Conservation (phyloP, 2,113 vertebrate species). For the Saguinus midas region DNA sequence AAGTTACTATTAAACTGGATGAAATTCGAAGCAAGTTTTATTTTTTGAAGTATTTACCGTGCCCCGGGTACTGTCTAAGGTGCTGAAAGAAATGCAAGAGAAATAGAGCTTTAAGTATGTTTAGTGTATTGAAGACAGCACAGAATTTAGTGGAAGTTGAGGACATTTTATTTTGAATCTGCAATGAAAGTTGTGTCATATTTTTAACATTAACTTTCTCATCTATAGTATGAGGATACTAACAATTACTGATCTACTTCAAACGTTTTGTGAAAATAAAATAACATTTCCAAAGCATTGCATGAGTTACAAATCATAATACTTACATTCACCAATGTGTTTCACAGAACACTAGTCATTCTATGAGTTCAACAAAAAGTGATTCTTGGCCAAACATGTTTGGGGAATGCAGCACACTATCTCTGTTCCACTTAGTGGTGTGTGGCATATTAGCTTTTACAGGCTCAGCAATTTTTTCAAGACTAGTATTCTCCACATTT, state of each 20-base stretch:
- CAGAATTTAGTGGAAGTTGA: not conserved
- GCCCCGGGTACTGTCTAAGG: accelerated
- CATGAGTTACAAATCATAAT: not conserved
- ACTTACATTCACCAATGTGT: not conserved
- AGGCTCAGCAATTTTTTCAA: not conserved
- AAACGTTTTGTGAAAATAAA: not conserved
- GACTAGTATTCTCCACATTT: not conserved
- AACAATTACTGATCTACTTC: not conserved
- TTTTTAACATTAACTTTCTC: not conserved
- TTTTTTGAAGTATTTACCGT: not conserved
- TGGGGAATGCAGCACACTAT: not conserved
- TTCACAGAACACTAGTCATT: not conserved
- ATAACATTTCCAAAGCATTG: not conserved
- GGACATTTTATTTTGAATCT: not conserved
- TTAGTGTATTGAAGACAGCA: not conserved
- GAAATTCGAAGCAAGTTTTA: not conserved
- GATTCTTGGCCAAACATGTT: not conserved
- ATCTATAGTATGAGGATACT: not conserved
- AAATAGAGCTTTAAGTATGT: not conserved
- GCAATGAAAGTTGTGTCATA: not conserved
- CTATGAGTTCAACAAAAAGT: not conserved
- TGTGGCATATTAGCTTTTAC: not conserved
- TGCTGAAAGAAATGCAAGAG: not conserved
- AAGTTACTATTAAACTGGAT: not conserved
- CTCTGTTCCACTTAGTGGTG: not conserved